Base-by-base conservation (phyloP, 2,113 vertebrate species). In the Oenanthe melanoleuca region DNA sequence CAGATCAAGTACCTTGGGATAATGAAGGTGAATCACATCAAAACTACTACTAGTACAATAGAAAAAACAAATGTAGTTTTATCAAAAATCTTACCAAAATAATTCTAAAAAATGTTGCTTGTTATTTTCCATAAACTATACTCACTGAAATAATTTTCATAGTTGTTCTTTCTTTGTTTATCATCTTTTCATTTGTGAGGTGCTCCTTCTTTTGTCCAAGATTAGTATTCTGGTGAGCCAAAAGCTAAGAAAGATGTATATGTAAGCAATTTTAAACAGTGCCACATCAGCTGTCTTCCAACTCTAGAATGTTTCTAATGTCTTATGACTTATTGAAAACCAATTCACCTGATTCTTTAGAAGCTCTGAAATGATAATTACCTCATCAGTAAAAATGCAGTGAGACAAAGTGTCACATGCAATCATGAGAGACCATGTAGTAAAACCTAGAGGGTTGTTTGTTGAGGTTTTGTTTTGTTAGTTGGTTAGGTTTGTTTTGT, bases 391-490 rank as follows among this genome's bases (percentile, higher is more conserved):
- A 83, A 59, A 29, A 92, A 66, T 11, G n/a, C 4, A 74, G 11
- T 73, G 33, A 81, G n/a, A 47, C 12, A 88, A 69, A 82, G 73
- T 70, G 31, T 61, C 40, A 31, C 17, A 59, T 23, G 3, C 22
- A 28, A 73, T 37, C 19, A 23, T 14, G 16, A 14, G 5, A 84
- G 50, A 21, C 12, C 11, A 47, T 7, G n/a, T 1, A 64, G 22
- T 5, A 70, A 61, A 25, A 49, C 47, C 20, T 33, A 47, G 6
- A 14, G 4, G 0, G 2, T 1, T 42, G 2, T 16, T 65, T 74
- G 8, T 11, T 45, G 11, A 29, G 4, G 4, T 2, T 60, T 26
- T 63, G 4, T 45, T 73, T 53, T 8, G 3, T 26, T 34, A 12
- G 2, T 45, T 49, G 17, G 1, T 49, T 63, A 18, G 13, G 12